These are phyloP conservation scores for Psix sp. DNA, from an alignment of 1,140 invertebrate genomes.

Conservation along the genomic window DNA sequence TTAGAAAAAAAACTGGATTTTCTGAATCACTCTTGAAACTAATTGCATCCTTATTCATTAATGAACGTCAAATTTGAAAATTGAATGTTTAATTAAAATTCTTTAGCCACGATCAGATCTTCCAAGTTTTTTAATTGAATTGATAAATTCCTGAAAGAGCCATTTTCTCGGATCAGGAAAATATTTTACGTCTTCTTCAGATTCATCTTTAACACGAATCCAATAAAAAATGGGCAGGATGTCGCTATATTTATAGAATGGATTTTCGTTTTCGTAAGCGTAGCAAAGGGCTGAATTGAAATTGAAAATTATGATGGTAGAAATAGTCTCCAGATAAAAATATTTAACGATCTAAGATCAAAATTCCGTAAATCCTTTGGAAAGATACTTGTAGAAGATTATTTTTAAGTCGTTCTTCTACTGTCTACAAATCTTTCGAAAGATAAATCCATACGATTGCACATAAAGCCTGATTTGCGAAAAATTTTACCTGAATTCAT, in stretches of 20 bases:
- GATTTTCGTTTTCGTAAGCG: constrained; percentile 7
- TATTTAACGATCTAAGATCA: constrained; percentile 21
- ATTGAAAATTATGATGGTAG: constrained; percentile 11
- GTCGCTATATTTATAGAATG: constrained; percentile 10
- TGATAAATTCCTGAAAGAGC: too few species aligned
- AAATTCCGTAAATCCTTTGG: constrained; percentile 18
- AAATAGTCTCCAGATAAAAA: constrained; percentile 17
- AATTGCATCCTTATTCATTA: too few species aligned
- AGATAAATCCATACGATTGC: constrained; percentile 32
- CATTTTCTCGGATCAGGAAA: too few species aligned
- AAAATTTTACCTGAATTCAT: constrained; percentile 18
- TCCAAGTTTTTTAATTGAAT: too few species aligned
- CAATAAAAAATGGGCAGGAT: constrained; percentile 1
- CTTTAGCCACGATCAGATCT: too few species aligned
- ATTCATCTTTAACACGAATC: constrained; percentile 12
- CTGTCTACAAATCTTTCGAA: constrained; percentile 18
- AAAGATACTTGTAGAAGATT: constrained; percentile 31
- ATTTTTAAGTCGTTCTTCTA: constrained; percentile 16
- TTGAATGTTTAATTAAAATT: too few species aligned
- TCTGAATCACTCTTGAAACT: too few species aligned
- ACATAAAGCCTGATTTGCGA: constrained; percentile 9
- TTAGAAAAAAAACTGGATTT: too few species aligned
- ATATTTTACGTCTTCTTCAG: not conserved
- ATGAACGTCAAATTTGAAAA: too few species aligned
- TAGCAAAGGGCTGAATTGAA: constrained; percentile 15